Evolutionary conservation across 2,888 invertebrate species (phyloP).

Genomic region (Melanostoma scalare): DNA sequence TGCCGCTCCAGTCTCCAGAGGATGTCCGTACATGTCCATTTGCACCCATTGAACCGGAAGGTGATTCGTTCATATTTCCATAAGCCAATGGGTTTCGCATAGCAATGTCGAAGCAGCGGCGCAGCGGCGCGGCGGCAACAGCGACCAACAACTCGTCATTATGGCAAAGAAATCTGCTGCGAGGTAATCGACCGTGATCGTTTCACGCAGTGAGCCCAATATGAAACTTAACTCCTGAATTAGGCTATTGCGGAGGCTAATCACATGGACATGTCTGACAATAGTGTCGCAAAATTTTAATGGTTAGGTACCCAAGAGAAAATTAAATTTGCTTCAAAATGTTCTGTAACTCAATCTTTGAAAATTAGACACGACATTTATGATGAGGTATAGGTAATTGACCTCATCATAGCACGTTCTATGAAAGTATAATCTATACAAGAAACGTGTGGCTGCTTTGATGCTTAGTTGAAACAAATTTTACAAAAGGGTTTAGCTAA

Average conservation of each 20-base stretch:
- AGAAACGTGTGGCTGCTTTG: slow-evolving; percentile 6
- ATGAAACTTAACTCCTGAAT: slow-evolving; percentile 31
- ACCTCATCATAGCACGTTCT: slow-evolving; percentile 27
- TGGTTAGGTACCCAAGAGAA: background rate
- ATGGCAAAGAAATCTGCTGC: slow-evolving; percentile 2
- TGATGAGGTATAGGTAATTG: background rate
- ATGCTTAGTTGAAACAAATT: background rate
- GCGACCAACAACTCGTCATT: background rate
- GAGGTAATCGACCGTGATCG: slow-evolving; percentile 35
- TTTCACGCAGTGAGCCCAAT: slow-evolving; percentile 20
- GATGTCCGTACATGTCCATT: slow-evolving; percentile 54
- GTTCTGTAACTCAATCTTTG: slow-evolving; percentile 33
- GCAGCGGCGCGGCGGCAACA: background rate
- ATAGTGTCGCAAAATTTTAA: background rate
- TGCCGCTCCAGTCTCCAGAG: slow-evolving; percentile 23
- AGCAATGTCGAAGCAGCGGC: background rate
- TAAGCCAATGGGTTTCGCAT: slow-evolving; percentile 30
- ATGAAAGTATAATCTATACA: background rate
- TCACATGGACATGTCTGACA: background rate
- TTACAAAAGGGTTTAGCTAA: too few relatives aligned
- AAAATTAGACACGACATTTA: slow-evolving; percentile 29
- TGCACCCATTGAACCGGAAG: slow-evolving; percentile 59
- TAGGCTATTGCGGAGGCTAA: background rate
- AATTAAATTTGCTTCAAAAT: background rate
- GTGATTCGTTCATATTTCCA: slow-evolving; percentile 1